Base-by-base conservation (phyloP, 2,797 vertebrate genomes). In the Platyrinchus mystaceus region DNA sequence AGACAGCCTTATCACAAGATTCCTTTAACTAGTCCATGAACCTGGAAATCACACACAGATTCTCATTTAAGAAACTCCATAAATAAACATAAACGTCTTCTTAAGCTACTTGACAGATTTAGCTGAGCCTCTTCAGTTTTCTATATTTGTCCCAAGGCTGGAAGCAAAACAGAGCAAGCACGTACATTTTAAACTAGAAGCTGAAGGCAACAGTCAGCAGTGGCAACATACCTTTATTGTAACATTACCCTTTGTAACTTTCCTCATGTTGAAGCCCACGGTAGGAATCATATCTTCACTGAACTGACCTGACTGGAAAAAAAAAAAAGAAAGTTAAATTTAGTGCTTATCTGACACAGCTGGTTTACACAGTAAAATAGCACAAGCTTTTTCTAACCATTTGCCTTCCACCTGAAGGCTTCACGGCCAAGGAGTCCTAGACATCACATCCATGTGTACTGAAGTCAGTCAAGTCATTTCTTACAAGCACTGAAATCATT, bases 211-310 rank as follows among this genome's bases (percentile, higher is more conserved):
- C n/a, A 55, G 53, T 22, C 49, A 63, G 28, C 41, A 64, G 30
- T 4, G 18, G 62, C 14, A 19, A 96, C 97, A 0, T 97, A 99
- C 99, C 99, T 99, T 99, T 98, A 99, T 99, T 76, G 99, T 99
- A 96, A 99, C 99, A 4, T 99, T 99, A 96, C 99, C 99, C 98
- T 99, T 99, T 3, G 99, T 99, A 92, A 99, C 99, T 94, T 99
- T 99, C 67, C 99, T 98, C 99, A 99, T 99, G 98, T 99, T 99
- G 98, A 99, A 99, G 67, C 99, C 99, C 46, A 99, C 99, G 13
- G 99, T 99, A 78, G 99, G 99, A 89, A 99, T 99, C 99, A 99
- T 99, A 96, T 99, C 99, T 98, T 99, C 99, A 89, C 98, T 99
- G 98, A 99, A 99, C 64, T 99, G 99, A 88, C 99, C 99, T 47